Base-by-base conservation (phyloP, 2,113 vertebrate genomes). In the Morone chrysops region DNA sequence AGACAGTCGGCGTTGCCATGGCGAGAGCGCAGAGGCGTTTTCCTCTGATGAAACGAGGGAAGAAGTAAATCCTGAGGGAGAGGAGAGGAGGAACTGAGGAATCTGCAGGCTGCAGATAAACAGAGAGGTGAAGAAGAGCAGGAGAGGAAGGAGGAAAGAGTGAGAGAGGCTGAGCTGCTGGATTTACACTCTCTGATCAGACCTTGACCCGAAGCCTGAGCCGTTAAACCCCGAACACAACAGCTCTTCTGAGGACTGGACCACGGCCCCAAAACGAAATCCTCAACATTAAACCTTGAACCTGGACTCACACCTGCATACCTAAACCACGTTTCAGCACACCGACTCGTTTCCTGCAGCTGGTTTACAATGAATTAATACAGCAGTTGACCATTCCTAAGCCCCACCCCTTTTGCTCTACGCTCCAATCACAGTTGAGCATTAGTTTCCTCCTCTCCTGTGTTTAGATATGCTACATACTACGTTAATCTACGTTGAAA, bases 51-150 rank as follows among this genome's bases (percentile, higher is more conserved):
- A 82, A 84, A 89, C 36, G 68, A 83, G 82, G 65, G 80, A 81
- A 57, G 47, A 70, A 78, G 75, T 12, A 75, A 90, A 81, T 89
- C 84, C 86, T 68, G 70, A 76, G 76, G 87, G 80, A 79, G 82
- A 66, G 81, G 68, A 31, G 57, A 50, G 57, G 65, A 59, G 56
- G 77, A 70, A 38, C 40, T 70, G 74, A 85, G 70, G 80, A 75
- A 84, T 82, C 75, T 88, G 85, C 81, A 82, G 71, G 69, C 70
- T 69, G 80, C 84, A 87, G 88, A 89, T 87, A 90, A 92, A 89
- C 79, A 87, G 9, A 66, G 75, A 90, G 89, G 86, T 73, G 81
- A 81, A 73, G 68, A 70, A 78, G 59, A 85, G 51, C 9, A 13
- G 76, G 65, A 56, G 73, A 73, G 71, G 68, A 67, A 50, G 76